phyloP scores from a whole-genome alignment of 2,888 invertebrate species.

The Sclerodermus sp. region DNA sequence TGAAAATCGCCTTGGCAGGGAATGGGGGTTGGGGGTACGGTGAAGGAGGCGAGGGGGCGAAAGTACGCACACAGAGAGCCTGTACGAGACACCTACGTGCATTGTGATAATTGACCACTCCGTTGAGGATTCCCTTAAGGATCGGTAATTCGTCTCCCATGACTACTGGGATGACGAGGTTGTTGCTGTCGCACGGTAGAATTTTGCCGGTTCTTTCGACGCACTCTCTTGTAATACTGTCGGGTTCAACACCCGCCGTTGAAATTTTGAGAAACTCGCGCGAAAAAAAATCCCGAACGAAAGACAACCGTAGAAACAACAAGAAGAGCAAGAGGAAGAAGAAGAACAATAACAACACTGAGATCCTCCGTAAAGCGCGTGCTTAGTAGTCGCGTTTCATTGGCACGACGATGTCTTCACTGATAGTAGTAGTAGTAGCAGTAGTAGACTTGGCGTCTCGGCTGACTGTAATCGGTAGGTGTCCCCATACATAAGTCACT shows the following conservation, averaged over 20 bases:
- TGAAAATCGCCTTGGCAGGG: too few relatives aligned
- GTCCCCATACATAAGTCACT: too few relatives aligned
- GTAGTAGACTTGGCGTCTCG: too few relatives aligned
- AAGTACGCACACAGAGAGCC: conserved; percentile 16
- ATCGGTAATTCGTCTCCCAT: conserved; percentile 91
- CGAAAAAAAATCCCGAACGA: too few relatives aligned
- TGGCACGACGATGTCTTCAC: background rate
- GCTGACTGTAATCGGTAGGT: too few relatives aligned
- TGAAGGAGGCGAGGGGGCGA: conserved; percentile 28
- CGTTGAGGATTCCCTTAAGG: conserved; percentile 87
- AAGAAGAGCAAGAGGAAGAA: too few relatives aligned
- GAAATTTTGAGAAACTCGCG: too few relatives aligned
- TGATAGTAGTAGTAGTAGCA: too few relatives aligned
- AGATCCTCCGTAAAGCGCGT: background rate
- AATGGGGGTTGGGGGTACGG: too few relatives aligned
- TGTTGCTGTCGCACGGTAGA: background rate
- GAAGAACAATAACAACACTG: too few relatives aligned
- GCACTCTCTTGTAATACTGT: background rate
- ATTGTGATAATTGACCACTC: conserved; percentile 89
- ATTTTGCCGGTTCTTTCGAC: background rate
- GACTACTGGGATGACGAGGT: conserved; percentile 49
- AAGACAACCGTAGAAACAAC: too few relatives aligned
- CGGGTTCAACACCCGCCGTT: background rate
- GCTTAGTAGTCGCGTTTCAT: background rate
- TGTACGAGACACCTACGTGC: conserved; percentile 77